Evolutionary conservation across 2,888 invertebrate genomes (phyloP), one percentile per base, ranked within the genome.

Genomic region (Griposia aprilina): DNA sequence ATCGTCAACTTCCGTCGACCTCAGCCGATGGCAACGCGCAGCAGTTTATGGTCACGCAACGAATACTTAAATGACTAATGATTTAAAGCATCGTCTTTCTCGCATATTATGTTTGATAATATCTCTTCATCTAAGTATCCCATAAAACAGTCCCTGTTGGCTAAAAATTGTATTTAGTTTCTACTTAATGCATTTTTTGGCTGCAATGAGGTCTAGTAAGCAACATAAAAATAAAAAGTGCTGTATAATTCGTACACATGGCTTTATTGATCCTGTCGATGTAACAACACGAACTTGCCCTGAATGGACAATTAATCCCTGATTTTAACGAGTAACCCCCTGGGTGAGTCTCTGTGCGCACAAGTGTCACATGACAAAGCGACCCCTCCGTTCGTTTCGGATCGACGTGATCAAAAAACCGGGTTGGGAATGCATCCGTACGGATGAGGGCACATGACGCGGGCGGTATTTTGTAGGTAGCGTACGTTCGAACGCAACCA

Each of bases 311-410:
- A 95, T 95, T 94, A 94, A 93, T 93, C 90, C 90, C 90, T 90
- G 92, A 93, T 94, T 93, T 93, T 94, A 94, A 94, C 94, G 94
- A 94, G 93, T 92, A 94, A 93, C 94, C 94, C 95, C 94, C 93
- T 91, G 93, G 93, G 94, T 90, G 92, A 93, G 94, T 91, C 92
- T 92, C 91, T 91, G 91, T 92, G 93, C 93, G 94, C 94, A 95
- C 96, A 95, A 96, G 96, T 96, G 96, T 96, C 96, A 94, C 93
- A 95, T 96, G 94, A 96, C 95, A 96, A 95, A 94, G 94, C 94
- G 93, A 95, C 95, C 96, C 96, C 94, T 94, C 93, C 90, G 91
- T 91, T 92, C 91, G 91, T 92, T 93, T 92, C 92, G 93, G 94
- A 94, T 94, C 94, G 93, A 94, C 92, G 93, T 92, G 93, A 94